These are phyloP conservation scores for Macrostomum cliftonense DNA, from an alignment of 2,888 invertebrate genomes.

Conservation along the genomic window DNA sequence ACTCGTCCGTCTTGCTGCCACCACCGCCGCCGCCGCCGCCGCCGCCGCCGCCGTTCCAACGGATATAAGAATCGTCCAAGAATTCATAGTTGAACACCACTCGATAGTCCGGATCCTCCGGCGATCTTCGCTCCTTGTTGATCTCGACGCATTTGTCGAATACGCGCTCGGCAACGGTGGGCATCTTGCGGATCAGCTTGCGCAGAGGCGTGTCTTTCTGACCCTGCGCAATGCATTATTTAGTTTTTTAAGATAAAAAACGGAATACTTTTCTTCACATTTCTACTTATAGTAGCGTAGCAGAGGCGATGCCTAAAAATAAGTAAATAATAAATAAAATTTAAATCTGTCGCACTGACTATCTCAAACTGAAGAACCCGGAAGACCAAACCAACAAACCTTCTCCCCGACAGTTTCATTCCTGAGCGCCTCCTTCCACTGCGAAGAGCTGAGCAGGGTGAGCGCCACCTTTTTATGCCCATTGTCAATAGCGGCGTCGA, in stretches of 20 bases:
- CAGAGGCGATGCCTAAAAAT: too few relatives aligned
- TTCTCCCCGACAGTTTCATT: slow-evolving; percentile 25
- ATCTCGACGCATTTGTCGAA: slow-evolving; percentile 28
- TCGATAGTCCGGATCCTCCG: slow-evolving; percentile 19
- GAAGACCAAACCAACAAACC: too few relatives aligned
- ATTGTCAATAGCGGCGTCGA: slow-evolving; percentile 38
- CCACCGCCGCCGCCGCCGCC: too few relatives aligned
- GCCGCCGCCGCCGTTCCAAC: slow-evolving; percentile 18
- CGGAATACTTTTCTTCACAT: too few relatives aligned
- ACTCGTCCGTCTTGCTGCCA: too few relatives aligned
- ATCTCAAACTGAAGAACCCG: too few relatives aligned
- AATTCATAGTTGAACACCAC: slow-evolving; percentile 40
- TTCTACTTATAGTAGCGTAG: too few relatives aligned
- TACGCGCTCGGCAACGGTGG: slow-evolving; percentile 29
- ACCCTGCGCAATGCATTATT: slow-evolving; percentile 15
- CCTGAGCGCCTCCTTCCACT: slow-evolving; percentile 37
- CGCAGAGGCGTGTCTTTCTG: slow-evolving; percentile 39
- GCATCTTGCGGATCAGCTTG: slow-evolving; percentile 40
- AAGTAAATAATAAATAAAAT: too few relatives aligned
- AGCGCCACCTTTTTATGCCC: slow-evolving; percentile 32
- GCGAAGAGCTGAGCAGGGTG: slow-evolving; percentile 31
- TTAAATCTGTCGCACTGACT: too few relatives aligned
- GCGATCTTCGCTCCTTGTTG: slow-evolving; percentile 23
- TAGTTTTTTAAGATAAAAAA: too few relatives aligned
- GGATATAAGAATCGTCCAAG: slow-evolving; percentile 39